Base-by-base conservation (phyloP, 2,797 vertebrate species). In the Ambastaia sidthimunki region DNA sequence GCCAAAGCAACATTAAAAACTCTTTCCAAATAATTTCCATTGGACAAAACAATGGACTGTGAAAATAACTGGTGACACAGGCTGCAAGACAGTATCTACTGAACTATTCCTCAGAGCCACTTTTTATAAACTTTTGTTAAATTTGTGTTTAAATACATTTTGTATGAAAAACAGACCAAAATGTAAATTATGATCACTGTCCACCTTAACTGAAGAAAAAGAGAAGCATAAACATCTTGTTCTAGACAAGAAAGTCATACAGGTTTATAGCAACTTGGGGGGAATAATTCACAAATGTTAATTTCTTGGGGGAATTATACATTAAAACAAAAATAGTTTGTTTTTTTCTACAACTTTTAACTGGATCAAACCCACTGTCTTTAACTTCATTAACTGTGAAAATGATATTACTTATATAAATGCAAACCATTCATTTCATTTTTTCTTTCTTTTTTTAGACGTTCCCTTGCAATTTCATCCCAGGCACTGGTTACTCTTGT, bases 381-480 rank as follows among this genome's bases (percentile, higher is more conserved):
- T 70, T 52, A 21, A n/a, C 41, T 37, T 71, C 74, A 76, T 74
- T 4, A 71, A 52, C 76, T 41, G 15, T 65, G 68, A 28, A 44
- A 78, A 37, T 54, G 5, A 59, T 19, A 16, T 62, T 68, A 41
- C 31, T 52, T 25, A 52, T 52, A 44, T 7, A 60, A 50, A 21
- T 2, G 18, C 65, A 31, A 69, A 57, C 19, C 23, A 3, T 6
- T 9, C 16, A 37, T 16, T 50, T 3, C 48, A 28, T 28, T 50
- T 54, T 60, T 60, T 23, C 74, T 21, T 25, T 47, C 48, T 25
- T 48, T 25, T 31, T 59, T 65, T 63, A 59, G n/a, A 66, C 3
- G 23, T n/a, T 70, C 47, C 50, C 31, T 70, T 74, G 44, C 37
- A 60, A 28, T 66, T 80, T 80, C 57, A 34, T 80, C 74, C 67